Evolutionary conservation across 2,113 vertebrate genomes (phyloP).

Genomic region (Phaethon lepturus): DNA sequence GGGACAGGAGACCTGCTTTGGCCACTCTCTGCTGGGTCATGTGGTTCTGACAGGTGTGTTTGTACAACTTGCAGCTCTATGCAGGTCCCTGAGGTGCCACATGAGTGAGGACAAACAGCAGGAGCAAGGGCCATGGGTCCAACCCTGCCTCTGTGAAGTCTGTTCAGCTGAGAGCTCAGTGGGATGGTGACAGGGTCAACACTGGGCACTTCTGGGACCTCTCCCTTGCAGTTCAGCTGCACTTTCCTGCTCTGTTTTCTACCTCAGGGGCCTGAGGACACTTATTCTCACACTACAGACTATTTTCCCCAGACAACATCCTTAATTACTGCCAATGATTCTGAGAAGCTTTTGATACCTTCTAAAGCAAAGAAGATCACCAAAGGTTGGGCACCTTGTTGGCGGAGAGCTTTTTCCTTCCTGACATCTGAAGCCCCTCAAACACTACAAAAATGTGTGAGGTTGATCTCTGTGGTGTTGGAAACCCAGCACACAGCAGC

Average conservation of each 20-base stretch:
- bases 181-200: background rate
- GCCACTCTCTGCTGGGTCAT: accelerated
- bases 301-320: background rate
- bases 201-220: background rate
- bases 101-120: background rate
- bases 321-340: background rate
- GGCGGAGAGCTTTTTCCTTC: background rate
- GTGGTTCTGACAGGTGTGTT: accelerated
- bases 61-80: background rate
- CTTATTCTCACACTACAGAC: background rate
- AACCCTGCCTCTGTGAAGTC: background rate
- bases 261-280: background rate
- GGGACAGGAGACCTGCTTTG: background rate
- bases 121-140: background rate
- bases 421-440: background rate
- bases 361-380: background rate
- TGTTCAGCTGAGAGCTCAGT: background rate
- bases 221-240: background rate
- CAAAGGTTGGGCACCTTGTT: background rate
- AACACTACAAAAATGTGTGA: background rate
- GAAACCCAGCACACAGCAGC: background rate
- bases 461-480: background rate
- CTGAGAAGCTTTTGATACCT: background rate
- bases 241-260: background rate
- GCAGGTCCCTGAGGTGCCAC: background rate